Base-by-base conservation (phyloP, 2,797 vertebrate species). In the Sebastes itinus region DNA sequence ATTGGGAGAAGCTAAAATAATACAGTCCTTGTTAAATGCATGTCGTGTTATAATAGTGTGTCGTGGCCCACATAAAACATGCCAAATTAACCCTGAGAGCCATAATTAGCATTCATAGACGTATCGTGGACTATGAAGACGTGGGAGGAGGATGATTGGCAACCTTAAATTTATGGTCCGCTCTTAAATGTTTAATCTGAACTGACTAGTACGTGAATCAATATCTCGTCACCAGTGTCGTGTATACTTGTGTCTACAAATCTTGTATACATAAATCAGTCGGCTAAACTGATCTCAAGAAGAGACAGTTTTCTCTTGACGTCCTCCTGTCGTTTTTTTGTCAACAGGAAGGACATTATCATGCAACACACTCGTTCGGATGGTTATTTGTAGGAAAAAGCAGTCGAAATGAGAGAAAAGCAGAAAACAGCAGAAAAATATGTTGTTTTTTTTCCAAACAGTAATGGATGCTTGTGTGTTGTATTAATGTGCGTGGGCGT, bases 31-130 rank as follows among this genome's bases (percentile, higher is more conserved):
- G 28, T 88, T 80, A 89, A 93, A 89, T 71, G 76, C 76, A 90
- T 65, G 77, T 74, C 59, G 74, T 75, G 78, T 90, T 89, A 89
- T 81, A 88, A 89, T 91, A 90, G 84, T 67, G 83, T 81, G 72
- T 78, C 83, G 80, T 82, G 93, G 79, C 93, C 92, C 92, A 95
- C 85, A 95, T 95, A 88, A 87, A 93, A 88, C 79, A 84, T 16
- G 75, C 82, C 69, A 84, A 90, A 92, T 93, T 88, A 91, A 90
- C 80, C 89, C 88, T 66, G 78, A 81, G 81, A 89, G 87, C 78
- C 87, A 87, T 83, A 87, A 89, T 92, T 92, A 92, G 89, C 81
- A 81, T 86, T 90, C 72, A 89, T 63, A 84, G 61, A 85, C 73
- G 58, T 56, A 86, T 83, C 67, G 62, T 52, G n/a, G 54, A 68